Conservation (phyloP, 2,113 vertebrate genomes). For the Nycticorax nycticorax region DNA sequence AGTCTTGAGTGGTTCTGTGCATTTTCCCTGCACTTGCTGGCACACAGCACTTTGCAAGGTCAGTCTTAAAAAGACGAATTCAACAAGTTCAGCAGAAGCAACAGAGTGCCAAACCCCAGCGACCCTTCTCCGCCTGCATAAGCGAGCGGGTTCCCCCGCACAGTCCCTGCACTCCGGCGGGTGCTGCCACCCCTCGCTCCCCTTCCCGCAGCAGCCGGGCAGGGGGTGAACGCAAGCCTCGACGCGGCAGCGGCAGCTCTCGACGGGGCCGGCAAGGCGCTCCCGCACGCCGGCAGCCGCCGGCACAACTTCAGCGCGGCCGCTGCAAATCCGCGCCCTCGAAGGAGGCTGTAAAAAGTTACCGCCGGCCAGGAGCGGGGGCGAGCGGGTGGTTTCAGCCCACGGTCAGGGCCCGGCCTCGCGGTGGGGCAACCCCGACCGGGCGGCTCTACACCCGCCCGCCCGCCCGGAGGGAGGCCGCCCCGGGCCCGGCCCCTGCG, state of each 20-base stretch:
- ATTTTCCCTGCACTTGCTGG: neutral
- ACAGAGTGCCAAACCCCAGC: accelerated
- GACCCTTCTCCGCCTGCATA: neutral
- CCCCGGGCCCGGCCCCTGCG: neutral
- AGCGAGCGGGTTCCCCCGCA: neutral
- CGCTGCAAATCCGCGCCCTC: neutral
- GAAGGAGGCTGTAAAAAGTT: neutral
- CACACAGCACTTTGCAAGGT: neutral
- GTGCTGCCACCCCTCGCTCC: neutral
- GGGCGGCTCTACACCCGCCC: neutral
- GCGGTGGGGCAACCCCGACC: neutral
- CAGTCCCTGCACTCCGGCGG: accelerated
- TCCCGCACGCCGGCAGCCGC: neutral
- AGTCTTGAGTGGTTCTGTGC: accelerated
- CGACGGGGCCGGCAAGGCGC: neutral
- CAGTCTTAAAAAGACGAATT: neutral
- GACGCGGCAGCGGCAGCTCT: neutral
- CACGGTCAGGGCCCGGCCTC: accelerated
- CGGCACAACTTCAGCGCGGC: neutral
- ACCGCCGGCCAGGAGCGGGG: neutral
- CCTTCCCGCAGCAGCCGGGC: neutral
- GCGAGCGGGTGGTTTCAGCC: neutral
- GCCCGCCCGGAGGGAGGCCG: neutral
- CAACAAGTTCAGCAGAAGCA: neutral
- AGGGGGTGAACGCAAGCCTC: accelerated